Evolutionary conservation across 1,140 invertebrate species (phyloP).

Genomic region (Eubasilissa regina): DNA sequence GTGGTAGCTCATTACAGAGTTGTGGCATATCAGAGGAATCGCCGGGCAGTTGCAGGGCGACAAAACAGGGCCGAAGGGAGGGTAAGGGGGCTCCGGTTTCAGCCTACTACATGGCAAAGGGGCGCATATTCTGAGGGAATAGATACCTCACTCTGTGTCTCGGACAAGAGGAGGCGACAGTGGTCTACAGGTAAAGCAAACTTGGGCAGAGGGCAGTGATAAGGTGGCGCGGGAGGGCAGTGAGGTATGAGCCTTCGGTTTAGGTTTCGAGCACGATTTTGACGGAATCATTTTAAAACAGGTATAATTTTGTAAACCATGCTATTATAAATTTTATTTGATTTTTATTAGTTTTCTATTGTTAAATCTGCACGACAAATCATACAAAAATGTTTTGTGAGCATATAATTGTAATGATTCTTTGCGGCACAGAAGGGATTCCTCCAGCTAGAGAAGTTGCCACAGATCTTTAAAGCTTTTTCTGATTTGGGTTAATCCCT

Average conservation of each 20-base stretch:
- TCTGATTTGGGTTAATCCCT: not conserved
- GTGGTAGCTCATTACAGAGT: not conserved
- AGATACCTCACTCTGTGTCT: not conserved
- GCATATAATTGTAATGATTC: not conserved
- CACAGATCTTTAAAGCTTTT: conserved; percentile 10
- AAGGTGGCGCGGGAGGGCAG: not conserved
- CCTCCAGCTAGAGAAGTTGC: not conserved
- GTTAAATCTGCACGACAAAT: conserved; percentile 4
- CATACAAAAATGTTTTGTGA: not conserved
- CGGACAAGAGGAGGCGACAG: not conserved
- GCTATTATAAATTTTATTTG: not conserved
- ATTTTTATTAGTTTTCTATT: conserved; percentile 6
- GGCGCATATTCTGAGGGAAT: not conserved
- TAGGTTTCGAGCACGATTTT: not conserved
- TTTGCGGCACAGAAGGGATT: conserved; percentile 36
- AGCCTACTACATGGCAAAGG: not conserved
- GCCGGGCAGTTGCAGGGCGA: conserved; percentile 23
- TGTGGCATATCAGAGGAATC: conserved; percentile 22
- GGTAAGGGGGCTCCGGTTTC: conserved; percentile 8
- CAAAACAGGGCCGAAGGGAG: not conserved
- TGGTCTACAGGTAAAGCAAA: conserved; percentile 11
- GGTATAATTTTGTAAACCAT: not conserved
- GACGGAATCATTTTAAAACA: not conserved
- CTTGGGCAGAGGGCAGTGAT: not conserved
- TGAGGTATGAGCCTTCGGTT: not conserved